Conservation (phyloP, 2,113 vertebrate species). For the Spheniscus mendiculus region DNA sequence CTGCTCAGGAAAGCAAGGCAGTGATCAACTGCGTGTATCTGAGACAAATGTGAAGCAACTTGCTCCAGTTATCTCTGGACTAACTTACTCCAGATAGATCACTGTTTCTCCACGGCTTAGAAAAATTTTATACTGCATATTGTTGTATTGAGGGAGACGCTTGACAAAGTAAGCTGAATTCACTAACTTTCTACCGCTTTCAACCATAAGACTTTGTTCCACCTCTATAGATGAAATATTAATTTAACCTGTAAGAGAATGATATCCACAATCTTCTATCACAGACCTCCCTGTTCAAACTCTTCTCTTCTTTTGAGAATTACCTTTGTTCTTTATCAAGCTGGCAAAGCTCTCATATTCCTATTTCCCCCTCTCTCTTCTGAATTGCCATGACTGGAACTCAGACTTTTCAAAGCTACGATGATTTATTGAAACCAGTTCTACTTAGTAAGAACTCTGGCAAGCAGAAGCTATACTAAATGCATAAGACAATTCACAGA, state of each 20-base stretch:
- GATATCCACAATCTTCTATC: neutral
- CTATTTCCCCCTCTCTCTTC: neutral
- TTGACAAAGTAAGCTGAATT: neutral
- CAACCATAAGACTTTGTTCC: neutral
- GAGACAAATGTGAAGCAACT: neutral
- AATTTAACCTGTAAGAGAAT: neutral
- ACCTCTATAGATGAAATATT: neutral
- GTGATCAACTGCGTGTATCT: neutral
- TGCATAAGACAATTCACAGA: slow-evolving; percentile 15
- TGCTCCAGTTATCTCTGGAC: neutral
- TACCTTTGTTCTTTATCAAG: neutral
- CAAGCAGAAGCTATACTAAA: slow-evolving; percentile 46
- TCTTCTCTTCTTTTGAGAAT: neutral
- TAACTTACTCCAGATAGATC: neutral
- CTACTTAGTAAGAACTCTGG: slow-evolving; percentile 2
- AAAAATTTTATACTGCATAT: neutral
- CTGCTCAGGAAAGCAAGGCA: neutral
- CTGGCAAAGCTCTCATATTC: neutral
- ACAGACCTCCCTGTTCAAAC: neutral
- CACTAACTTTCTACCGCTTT: neutral
- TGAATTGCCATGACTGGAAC: neutral
- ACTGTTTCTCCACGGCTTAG: neutral
- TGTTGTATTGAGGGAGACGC: neutral
- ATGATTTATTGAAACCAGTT: slow-evolving; percentile 56
- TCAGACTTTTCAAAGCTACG: slow-evolving; percentile 7